Base-by-base conservation (phyloP, 30 jellyfish, hydroid and myxozoan species). In the Mastigias papua region DNA sequence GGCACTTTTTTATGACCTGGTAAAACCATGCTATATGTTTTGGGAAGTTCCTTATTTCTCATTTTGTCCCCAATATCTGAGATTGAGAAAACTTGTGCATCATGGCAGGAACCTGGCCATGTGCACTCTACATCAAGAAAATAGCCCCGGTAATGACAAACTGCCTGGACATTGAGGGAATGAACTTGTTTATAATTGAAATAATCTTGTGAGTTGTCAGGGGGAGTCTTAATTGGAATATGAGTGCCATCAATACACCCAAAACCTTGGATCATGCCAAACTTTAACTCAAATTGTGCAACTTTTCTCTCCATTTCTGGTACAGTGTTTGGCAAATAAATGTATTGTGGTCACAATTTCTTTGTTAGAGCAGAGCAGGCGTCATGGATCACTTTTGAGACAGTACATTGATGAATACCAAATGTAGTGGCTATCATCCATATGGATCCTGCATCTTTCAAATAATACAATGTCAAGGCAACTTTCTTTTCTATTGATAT, bases 91-190 rank as follows among this genome's bases (percentile, higher is more conserved):
- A 85, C 94, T 50, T 71, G 51, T 15, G 91, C 88, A 58, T 85
- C 91, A 85, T 85, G 94, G 22, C n/a, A n/a, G n/a, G n/a, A n/a
- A n/a, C n/a, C n/a, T n/a, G n/a, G n/a, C n/a, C n/a, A n/a, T n/a
- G n/a, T 31, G 15, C 34, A 82, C 27, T 19, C 91, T 84, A 85
- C 86, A 33, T 73, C 94, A 92, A 85, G 73, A 65, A 85, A 85
- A 51, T 49, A 3, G n/a, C 86, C 94, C 48, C 69, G 61, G 31
- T 11, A 73, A 70, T 74, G 84, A 73, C 94, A 85, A n/a, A 85
- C 64, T 1, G 92, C 92, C 48, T 72, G 94, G 16, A 85, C 92
- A 51, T 74, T 85, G 20, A 85, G 10, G n/a, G n/a, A n/a, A n/a
- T n/a, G n/a, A n/a, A n/a, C n/a, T n/a, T n/a, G n/a, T n/a, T n/a